Base-by-base conservation (phyloP, 2,113 vertebrate genomes). In the Grantiella picta region DNA sequence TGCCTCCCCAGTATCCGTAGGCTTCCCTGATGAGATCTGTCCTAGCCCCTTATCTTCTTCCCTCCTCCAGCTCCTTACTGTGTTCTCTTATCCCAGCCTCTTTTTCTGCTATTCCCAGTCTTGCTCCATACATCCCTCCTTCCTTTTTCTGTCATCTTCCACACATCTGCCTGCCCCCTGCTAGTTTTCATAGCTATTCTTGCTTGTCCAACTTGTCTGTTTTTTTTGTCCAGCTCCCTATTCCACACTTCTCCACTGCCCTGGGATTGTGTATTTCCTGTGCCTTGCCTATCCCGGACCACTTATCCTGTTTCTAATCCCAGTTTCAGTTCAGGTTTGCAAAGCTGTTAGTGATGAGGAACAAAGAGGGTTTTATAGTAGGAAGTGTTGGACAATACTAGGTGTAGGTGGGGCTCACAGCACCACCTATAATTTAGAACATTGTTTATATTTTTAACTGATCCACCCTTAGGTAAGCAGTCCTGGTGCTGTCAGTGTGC, bases 371-470 rank as follows among this genome's bases (percentile, higher is more conserved):
- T 89, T 94, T 96, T 95, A 72, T n/a, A 90, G 71, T 68, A 90
- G 95, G 93, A 96, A 93, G 77, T 90, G 61, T 69, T 92, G 60
- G 56, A 94, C 90, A 93, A 84, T 86, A 33, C 0, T 1, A 84
- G 57, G 40, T 84, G 65, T 83, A 96, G 96, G 90, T 96, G 88
- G 60, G 69, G 90, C 95, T 76, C 57, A 17, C 12, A 33, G 35
- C 53, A 70, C 85, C 57, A 82, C 88, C 88, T 96, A n/a, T 95
- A 92, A 94, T 94, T 96, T 93, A 75, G 68, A 86, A 8, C 42
- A 40, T 9, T 75, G 80, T 90, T 93, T 94, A 77, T 95, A 92
- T 91, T 95, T 94, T 86, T 80, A 52, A 40, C 72, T 92, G 90
- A 89, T 84, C 81, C 91, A 89, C 92, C 77, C 61, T 78, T 92